Base-by-base conservation (phyloP, 2,888 invertebrate species). In the Tuta absoluta region DNA sequence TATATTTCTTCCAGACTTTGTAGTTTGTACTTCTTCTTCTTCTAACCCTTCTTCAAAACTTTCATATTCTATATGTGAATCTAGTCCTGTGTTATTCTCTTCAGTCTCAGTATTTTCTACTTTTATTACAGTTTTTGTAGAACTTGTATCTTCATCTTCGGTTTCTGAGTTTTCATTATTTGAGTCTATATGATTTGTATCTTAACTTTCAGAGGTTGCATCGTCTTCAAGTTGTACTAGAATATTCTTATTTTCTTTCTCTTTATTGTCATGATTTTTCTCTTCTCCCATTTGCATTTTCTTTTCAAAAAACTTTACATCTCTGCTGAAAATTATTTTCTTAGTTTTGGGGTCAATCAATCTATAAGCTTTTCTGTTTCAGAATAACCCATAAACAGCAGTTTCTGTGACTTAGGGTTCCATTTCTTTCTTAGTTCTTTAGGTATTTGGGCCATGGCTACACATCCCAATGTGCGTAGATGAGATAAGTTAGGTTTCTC, bases 301-400 rank as follows among this genome's bases (percentile, higher is more conserved):
- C 17, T 62, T 56, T 37, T 66, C 67, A 4, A 67, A 23, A 51
- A 69, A 69, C 11, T 49, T 56, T 28, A 62, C 70, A 67, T 70
- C 67, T 58, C 66, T 66, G 45, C 67, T 67, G 41, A 64, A 65
- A 0, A 65, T 41, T 0, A 65, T 57, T n/a, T 5, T 63, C 41
- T 14, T 63, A 1, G 67, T 48, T 2, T 24, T 62, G 12, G 69
- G 67, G 57, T 66, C 19, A 8, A 70, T 60, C 7, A 73, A 72
- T 49, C 72, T 45, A 68, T 75, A 79, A 1, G 76, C 76, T 64
- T 80, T 79, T 1, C 66, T 38, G 69, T 56, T 28, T 78, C 79
- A 65, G 73, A 71, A 63, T 85, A 84, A 8, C 84, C 85, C 49
- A 83, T 72, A 51, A 84, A 77, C n/a, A 77, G 73, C 33, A 74